These are phyloP conservation scores for Propithecus coquereli DNA, from an alignment of 2,113 vertebrate species.

Conservation along the genomic window DNA sequence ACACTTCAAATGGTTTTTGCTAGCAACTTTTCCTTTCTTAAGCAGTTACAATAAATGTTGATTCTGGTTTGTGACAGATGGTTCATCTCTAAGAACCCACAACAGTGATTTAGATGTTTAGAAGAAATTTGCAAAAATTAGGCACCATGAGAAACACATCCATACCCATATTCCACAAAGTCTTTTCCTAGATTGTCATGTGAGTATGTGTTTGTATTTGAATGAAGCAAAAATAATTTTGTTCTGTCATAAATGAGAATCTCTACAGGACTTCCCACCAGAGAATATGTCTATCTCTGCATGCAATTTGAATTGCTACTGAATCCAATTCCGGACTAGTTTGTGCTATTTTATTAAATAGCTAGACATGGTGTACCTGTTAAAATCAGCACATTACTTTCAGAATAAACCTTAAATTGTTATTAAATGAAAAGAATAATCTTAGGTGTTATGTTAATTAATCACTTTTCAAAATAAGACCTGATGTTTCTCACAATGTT, in stretches of 20 bases:
- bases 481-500: neutral
- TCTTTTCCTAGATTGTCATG: neutral
- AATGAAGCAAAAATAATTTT: conserved; percentile 43
- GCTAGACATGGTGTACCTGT: neutral
- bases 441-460: neutral
- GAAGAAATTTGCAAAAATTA: conserved; percentile 16
- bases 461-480: neutral
- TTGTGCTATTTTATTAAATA: conserved; percentile 53
- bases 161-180: neutral
- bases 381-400: conserved; percentile 25
- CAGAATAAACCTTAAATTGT: neutral
- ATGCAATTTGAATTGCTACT: neutral
- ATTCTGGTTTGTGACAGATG: conserved; percentile 41
- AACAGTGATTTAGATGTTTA: conserved; percentile 14
- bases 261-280: neutral
- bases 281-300: conserved; percentile 4
- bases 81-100: conserved; percentile 43
- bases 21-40: conserved; percentile 13
- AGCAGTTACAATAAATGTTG: conserved; percentile 42
- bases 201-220: neutral
- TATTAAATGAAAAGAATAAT: conserved; percentile 36
- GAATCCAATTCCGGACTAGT: conserved; percentile 20
- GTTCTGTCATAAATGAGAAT: conserved; percentile 40
- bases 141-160: conserved; percentile 19
- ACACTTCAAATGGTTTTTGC: neutral